phyloP scores from a whole-genome alignment of 2,113 vertebrate genomes.

The Myodes glareolus region DNA sequence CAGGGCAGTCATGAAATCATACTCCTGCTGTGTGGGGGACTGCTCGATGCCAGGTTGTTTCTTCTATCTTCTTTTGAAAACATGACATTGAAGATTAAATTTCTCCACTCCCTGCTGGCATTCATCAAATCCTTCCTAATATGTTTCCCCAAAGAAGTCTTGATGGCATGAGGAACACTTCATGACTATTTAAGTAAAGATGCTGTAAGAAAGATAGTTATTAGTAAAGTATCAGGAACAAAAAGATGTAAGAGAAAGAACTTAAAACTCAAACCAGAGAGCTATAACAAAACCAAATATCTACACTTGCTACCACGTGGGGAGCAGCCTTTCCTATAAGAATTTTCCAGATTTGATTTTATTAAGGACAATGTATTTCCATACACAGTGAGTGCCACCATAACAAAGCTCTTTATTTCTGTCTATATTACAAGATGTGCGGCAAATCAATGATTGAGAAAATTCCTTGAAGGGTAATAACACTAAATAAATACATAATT shows the following conservation, averaged over 20 bases:
- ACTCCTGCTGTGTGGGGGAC: neutral
- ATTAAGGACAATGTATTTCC: slow-evolving; percentile 42
- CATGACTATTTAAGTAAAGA: neutral
- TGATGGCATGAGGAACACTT: neutral
- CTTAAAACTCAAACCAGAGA: neutral
- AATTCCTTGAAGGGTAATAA: slow-evolving; percentile 69
- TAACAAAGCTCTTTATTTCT: slow-evolving; percentile 2
- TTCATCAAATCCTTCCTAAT: neutral
- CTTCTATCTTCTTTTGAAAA: neutral
- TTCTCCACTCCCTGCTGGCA: neutral
- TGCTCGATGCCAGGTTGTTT: neutral
- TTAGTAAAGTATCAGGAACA: neutral
- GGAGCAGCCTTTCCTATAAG: neutral
- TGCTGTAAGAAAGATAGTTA: neutral
- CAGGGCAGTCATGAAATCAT: neutral
- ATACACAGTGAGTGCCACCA: neutral
- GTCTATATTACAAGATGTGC: neutral
- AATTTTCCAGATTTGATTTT: slow-evolving; percentile 14
- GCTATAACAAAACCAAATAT: neutral
- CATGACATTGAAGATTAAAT: neutral
- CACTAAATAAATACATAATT: slow-evolving; percentile 75
- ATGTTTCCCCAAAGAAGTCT: neutral
- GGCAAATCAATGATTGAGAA: slow-evolving; percentile 68
- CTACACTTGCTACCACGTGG: neutral
- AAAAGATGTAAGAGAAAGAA: neutral